phyloP scores from a whole-genome alignment of 1,140 invertebrate genomes.

The Phymastichus coffea region DNA sequence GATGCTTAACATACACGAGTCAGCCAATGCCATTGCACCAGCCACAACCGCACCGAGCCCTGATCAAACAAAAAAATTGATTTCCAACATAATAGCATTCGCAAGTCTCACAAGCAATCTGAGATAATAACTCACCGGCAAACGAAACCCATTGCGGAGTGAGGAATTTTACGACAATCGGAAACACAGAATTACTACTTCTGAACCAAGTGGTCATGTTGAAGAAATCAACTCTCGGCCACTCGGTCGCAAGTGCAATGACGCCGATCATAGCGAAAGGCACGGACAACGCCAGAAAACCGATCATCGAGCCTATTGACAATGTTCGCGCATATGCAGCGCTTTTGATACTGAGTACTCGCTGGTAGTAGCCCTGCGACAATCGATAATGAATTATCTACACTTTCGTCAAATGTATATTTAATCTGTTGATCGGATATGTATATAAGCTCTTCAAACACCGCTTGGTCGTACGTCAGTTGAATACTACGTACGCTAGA shows the following conservation, averaged over 20 bases:
- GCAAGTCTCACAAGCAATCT: neutral
- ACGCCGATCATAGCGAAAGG: slow-evolving; percentile 76
- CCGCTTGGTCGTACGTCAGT: too few species aligned
- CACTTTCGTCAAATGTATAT: neutral
- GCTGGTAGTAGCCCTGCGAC: slow-evolving; percentile 78
- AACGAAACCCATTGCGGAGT: slow-evolving; percentile 63
- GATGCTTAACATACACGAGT: slow-evolving; percentile 75
- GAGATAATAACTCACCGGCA: slow-evolving; percentile 37
- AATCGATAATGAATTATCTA: slow-evolving; percentile 7
- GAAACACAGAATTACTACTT: slow-evolving; percentile 67
- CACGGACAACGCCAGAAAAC: slow-evolving; percentile 73
- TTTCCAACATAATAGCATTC: too few species aligned
- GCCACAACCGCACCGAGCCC: slow-evolving; percentile 79
- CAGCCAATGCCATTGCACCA: slow-evolving; percentile 81
- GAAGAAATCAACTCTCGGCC: slow-evolving; percentile 58
- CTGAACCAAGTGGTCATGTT: slow-evolving; percentile 52
- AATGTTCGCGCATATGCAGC: slow-evolving; percentile 69
- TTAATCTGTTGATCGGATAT: too few species aligned
- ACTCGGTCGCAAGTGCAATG: slow-evolving; percentile 68
- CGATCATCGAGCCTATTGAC: slow-evolving; percentile 73
- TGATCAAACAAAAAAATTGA: slow-evolving; percentile 41
- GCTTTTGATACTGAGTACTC: slow-evolving; percentile 75
- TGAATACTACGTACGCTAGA: too few species aligned
- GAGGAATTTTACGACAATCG: slow-evolving; percentile 73
- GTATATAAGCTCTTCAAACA: too few species aligned